Evolutionary conservation across 2,797 vertebrate species (phyloP).

Genomic region (Bovichtus variegatus): DNA sequence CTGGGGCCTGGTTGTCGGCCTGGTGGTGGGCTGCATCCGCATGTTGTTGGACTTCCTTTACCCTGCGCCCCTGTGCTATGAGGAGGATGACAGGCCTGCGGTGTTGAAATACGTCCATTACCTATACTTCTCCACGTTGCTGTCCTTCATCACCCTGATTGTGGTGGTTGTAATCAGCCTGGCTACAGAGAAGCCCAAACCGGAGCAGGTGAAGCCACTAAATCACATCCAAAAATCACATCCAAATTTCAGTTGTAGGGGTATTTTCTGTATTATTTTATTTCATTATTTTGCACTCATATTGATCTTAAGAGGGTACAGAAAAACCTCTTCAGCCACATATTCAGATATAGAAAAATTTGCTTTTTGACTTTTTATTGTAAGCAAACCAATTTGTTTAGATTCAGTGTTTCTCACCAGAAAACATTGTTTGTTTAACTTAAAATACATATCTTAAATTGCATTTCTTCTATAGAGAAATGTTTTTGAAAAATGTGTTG

Average conservation of each 20-base stretch:
- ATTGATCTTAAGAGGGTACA: neutral
- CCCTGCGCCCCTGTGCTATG: slow-evolving; percentile 85
- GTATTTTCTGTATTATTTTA: neutral
- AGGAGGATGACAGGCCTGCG: slow-evolving; percentile 87
- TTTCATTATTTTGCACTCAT: neutral
- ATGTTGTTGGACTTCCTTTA: slow-evolving; percentile 95
- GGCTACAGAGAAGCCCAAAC: slow-evolving; percentile 87
- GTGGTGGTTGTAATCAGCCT: slow-evolving; percentile 87
- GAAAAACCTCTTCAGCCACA: neutral
- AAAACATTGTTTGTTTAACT: neutral
- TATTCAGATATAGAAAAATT: neutral
- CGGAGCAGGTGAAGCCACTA: slow-evolving; percentile 85
- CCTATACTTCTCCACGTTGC: slow-evolving; percentile 94
- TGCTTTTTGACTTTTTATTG: neutral
- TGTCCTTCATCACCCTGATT: slow-evolving; percentile 85
- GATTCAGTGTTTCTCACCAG: too few relatives aligned
- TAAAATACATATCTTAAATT: neutral
- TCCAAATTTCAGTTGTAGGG: neutral
- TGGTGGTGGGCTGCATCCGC: slow-evolving; percentile 87
- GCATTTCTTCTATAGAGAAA: neutral
- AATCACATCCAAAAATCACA: neutral
- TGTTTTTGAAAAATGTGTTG: neutral
- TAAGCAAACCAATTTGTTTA: neutral
- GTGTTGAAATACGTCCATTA: slow-evolving; percentile 92
- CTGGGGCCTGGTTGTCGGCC: slow-evolving; percentile 89